Evolutionary conservation across 2,113 vertebrate species (phyloP).

Genomic region (Oxygymnocypris stewartii): DNA sequence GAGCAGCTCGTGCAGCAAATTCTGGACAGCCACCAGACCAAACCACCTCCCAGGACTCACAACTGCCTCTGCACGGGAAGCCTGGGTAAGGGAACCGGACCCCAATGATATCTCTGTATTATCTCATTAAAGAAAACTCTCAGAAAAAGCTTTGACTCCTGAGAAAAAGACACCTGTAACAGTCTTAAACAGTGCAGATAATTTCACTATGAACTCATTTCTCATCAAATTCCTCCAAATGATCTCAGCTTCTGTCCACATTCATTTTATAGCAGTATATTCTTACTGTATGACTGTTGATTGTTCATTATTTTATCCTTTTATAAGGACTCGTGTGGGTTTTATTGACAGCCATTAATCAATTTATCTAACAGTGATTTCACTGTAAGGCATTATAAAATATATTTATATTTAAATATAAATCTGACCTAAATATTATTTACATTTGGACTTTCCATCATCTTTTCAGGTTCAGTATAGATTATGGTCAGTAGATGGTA

Average conservation of each 20-base stretch:
- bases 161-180: not conserved
- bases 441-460: not conserved
- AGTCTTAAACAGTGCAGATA: not conserved
- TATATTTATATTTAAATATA: not conserved
- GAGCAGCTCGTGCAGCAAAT: conserved; percentile 99
- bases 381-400: not conserved
- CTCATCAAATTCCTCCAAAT: not conserved
- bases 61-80: conserved; percentile 99
- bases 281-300: not conserved
- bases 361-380: not conserved
- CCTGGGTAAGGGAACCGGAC: conserved; percentile 84
- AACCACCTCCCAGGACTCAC: conserved; percentile 98
- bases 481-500: conserved; percentile 48
- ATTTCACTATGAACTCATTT: not conserved
- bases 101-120: not conserved
- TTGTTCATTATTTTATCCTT: not conserved
- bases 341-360: not conserved
- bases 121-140: not conserved
- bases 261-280: not conserved
- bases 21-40: conserved; percentile 99
- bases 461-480: conserved; percentile 8
- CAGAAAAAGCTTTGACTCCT: not conserved
- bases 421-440: not conserved
- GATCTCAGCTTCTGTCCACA: no score
- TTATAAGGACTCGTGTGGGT: not conserved